These are phyloP conservation scores for Mesitornis unicolor DNA, from an alignment of 2,113 vertebrate genomes.

Conservation along the genomic window DNA sequence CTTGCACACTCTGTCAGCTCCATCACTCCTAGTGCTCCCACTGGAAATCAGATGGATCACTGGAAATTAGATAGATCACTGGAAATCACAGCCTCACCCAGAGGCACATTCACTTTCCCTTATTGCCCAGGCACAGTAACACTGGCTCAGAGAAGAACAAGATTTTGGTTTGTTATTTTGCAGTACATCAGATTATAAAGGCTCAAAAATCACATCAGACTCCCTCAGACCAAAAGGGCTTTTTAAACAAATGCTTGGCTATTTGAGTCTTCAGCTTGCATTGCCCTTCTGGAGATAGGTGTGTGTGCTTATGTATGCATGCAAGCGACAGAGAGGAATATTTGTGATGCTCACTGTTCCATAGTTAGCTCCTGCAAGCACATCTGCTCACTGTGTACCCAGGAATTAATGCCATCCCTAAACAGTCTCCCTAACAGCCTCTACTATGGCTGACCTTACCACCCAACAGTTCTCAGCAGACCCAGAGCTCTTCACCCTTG, in stretches of 20 bases:
- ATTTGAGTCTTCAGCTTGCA: neutral
- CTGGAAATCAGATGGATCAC: neutral
- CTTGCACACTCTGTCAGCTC: neutral
- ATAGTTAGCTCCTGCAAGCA: neutral
- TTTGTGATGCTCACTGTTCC: neutral
- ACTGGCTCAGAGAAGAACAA: neutral
- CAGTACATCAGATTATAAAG: neutral
- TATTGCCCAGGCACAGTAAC: neutral
- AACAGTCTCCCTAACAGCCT: neutral
- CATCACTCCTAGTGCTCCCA: neutral
- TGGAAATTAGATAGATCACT: neutral
- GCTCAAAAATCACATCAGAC: neutral
- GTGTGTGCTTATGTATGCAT: neutral
- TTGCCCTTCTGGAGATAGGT: neutral
- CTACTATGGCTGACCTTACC: neutral
- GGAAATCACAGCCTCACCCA: neutral
- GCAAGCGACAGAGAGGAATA: neutral
- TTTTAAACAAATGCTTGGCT: neutral
- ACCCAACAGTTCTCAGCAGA: neutral
- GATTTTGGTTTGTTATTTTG: neutral
- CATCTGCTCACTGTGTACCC: neutral
- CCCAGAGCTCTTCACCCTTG: neutral
- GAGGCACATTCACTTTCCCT: neutral
- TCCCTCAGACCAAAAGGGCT: accelerated
- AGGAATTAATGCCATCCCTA: neutral